Percentiles rank a stretch among this genome's conserved stretches.
Evolutionary conservation across 2,113 vertebrate species (phyloP).

Genomic region (Cygnus atratus): DNA sequence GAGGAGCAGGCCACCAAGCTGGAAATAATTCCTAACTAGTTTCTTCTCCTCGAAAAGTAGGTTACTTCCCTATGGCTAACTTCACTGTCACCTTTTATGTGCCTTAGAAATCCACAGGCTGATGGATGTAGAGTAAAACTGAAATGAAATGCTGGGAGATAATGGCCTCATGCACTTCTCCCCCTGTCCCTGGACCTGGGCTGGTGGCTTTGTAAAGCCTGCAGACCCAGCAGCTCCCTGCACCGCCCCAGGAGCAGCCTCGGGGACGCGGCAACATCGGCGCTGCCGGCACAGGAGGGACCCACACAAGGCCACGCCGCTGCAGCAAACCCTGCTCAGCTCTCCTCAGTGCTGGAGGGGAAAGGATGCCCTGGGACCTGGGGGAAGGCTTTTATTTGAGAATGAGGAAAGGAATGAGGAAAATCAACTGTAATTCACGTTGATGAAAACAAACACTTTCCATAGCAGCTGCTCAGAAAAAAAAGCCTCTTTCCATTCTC

Average conservation of each 20-base stretch:
- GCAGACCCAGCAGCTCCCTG: background rate
- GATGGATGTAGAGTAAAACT: background rate
- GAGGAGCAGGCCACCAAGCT: background rate
- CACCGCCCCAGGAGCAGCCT: background rate
- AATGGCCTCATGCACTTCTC: background rate
- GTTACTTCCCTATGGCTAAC: background rate
- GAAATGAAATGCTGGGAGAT: background rate
- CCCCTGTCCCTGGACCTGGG: rapidly evolving
- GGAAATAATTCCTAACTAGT: background rate
- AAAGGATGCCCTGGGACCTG: background rate
- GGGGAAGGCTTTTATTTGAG: background rate
- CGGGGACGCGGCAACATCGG: rapidly evolving
- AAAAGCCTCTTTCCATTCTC: background rate
- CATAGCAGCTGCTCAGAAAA: background rate
- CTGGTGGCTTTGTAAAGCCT: background rate
- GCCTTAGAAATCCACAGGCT: background rate
- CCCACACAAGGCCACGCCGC: rapidly evolving
- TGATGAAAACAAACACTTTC: background rate
- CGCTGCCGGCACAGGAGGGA: rapidly evolving
- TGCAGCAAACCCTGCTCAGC: too few species aligned
- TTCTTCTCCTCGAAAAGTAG: background rate
- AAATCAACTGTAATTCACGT: background rate
- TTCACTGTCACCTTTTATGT: background rate
- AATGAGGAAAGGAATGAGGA: background rate
- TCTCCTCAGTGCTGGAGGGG: too few species aligned